These are phyloP conservation scores for Tineola bisselliella DNA, from an alignment of 2,888 invertebrate genomes.

Conservation along the genomic window DNA sequence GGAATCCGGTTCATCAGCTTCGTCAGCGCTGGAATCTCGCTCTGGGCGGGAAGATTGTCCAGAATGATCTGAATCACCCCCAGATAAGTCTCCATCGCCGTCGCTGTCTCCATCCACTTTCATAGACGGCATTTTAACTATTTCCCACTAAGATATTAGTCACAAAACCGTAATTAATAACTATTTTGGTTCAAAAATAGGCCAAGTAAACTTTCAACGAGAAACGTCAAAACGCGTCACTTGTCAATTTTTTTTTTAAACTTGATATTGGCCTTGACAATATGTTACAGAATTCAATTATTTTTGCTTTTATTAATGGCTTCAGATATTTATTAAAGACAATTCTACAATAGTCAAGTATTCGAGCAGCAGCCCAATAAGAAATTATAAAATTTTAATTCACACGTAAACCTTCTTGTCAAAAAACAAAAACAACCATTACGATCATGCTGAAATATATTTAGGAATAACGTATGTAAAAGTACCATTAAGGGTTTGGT, in stretches of 20 bases:
- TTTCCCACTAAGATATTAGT: not conserved
- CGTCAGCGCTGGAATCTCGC: conserved; percentile 78
- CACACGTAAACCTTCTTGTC: no score
- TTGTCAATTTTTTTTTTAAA: not conserved
- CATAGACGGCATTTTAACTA: conserved; percentile 70
- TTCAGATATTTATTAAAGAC: no score
- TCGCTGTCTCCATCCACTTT: conserved; percentile 72
- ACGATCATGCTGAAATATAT: no score
- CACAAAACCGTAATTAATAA: not conserved
- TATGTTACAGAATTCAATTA: no score
- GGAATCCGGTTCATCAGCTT: conserved; percentile 82
- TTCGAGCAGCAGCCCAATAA: no score
- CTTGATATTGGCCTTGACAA: not conserved
- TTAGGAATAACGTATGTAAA: no score
- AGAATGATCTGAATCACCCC: conserved; percentile 75
- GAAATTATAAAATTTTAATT: no score
- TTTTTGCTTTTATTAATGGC: no score
- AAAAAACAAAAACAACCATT: no score
- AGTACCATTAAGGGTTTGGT: no score
- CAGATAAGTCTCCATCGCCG: conserved; percentile 74
- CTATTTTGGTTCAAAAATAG: not conserved
- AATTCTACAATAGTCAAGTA: no score
- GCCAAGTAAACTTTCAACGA: not conserved
- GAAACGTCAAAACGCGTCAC: conserved; percentile 5
- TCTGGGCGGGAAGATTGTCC: conserved; percentile 75